Conservation (phyloP, 2,888 invertebrate species). For the Hofmannophila pseudospretella region DNA sequence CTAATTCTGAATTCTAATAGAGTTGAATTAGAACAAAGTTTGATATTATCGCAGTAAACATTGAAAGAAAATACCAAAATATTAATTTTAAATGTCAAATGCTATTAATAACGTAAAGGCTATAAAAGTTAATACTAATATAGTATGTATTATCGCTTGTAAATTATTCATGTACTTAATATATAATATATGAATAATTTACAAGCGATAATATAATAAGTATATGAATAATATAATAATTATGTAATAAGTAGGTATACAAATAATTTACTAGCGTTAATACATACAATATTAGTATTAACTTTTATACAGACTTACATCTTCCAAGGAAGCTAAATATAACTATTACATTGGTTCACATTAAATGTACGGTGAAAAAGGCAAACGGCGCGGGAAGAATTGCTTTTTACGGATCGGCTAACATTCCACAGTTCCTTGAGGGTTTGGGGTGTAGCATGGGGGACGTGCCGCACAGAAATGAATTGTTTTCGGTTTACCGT, state of each 20-base stretch:
- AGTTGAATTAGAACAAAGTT: too few relatives aligned
- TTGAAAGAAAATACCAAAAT: too few relatives aligned
- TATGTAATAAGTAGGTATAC: too few relatives aligned
- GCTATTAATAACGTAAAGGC: too few relatives aligned
- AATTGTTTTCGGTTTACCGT: slow-evolving; percentile 66
- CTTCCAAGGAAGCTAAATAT: slow-evolving; percentile 30
- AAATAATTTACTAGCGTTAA: too few relatives aligned
- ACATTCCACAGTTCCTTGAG: slow-evolving; percentile 51
- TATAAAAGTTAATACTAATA: not conserved
- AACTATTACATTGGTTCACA: slow-evolving; percentile 58
- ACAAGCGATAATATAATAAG: too few relatives aligned
- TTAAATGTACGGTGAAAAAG: slow-evolving; percentile 69
- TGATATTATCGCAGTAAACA: too few relatives aligned
- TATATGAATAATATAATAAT: too few relatives aligned
- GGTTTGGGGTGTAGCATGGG: slow-evolving; percentile 20
- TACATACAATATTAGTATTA: not conserved
- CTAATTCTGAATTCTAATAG: too few relatives aligned
- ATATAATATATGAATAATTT: too few relatives aligned
- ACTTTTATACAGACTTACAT: slow-evolving; percentile 6
- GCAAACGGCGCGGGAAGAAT: slow-evolving; percentile 67
- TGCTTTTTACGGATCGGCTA: slow-evolving; percentile 72
- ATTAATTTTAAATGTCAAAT: too few relatives aligned
- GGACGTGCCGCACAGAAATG: slow-evolving; percentile 44
- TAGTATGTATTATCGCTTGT: not conserved
- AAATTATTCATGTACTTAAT: too few relatives aligned